Evolutionary conservation across 2,797 vertebrate species (phyloP), one percentile per base, ranked within the genome.

Genomic region (Allobates femoralis): DNA sequence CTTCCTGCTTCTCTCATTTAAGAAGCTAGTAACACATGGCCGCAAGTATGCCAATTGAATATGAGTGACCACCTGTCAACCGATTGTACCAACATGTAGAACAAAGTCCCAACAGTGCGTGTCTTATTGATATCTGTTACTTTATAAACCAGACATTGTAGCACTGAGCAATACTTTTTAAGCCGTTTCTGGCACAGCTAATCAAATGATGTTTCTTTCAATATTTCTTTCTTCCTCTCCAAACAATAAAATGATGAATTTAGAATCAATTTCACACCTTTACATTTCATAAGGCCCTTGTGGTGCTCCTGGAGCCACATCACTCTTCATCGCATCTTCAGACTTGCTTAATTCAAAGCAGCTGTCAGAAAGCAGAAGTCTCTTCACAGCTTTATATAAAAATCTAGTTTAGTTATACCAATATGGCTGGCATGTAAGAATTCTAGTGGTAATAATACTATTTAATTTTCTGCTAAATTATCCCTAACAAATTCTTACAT

Each of bases 81-180:
- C n/a, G n/a, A n/a, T n/a, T n/a, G n/a, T n/a, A n/a, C n/a, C n/a
- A n/a, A n/a, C n/a, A n/a, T n/a, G n/a, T n/a, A n/a, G n/a, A n/a
- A n/a, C n/a, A n/a, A n/a, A n/a, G n/a, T n/a, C n/a, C n/a, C n/a
- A n/a, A n/a, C n/a, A n/a, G n/a, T n/a, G n/a, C n/a, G n/a, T n/a
- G n/a, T n/a, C 64, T 79, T 30, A 67, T 37, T 21, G 37, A 58
- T 28, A 80, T 85, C 66, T 85, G 77, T 73, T 80, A 28, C 58
- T 46, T 75, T 71, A 28, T 64, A 55, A 66, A 77, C 26, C 46
- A 69, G 37, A 34, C 37, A 64, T 81, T 66, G 3, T 55, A 62
- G 69, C n/a, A 81, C 56, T 37, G n/a, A 66, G 76, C 34, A 81
- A 74, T 81, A 2, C 34, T 37, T 58, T 8, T 83, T 6, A 69